Base-by-base conservation (phyloP, 2,888 invertebrate genomes). In the Tachina grossa region DNA sequence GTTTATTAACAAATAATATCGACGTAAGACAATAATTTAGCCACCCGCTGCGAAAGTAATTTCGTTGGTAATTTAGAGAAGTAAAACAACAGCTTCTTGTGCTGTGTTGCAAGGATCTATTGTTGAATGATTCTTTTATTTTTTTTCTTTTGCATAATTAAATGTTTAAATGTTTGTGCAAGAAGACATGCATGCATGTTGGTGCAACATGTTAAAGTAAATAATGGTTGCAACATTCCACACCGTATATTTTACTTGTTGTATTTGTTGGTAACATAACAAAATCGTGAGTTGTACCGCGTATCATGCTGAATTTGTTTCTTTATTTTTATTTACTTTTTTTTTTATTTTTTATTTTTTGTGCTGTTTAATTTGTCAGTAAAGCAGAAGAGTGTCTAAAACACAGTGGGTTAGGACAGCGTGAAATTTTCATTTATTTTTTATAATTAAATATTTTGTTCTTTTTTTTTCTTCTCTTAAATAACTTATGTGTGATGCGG, bases 1-100 rank as follows among this genome's bases (percentile, higher is more conserved):
- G 2, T 4, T 31, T 31, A 41, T 61, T 41, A 43, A 16, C 41
- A 65, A 45, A 65, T 13, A 47, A 16, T 51, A 71, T 71, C 1
- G 5, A 0, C 5, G 1, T 22, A 53, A 63, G 65, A 72, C 57
- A 76, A 76, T 57, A 82, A 69, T 66, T 79, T 65, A 53, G 75
- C 43, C 82, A 71, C 85, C 85, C 53, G 82, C 82, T 82, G 82
- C 59, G 82, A 85, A 82, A 71, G 71, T 79, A 76, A 82, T 85
- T 82, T 76, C 51, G 76, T 76, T 83, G 75, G 71, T 69, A 71
- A 71, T 79, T 82, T 79, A 68, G 45, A 61, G 47, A 19, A 84
- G 65, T 49, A 72, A 80, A 80, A 66, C 65, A 74, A 65, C 43
- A 66, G 66, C 57, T 80, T 80, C 80, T 80, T 80, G 47, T 59